Conservation (phyloP, 1,140 invertebrate genomes). For the Pemphigus obesinymphae region DNA sequence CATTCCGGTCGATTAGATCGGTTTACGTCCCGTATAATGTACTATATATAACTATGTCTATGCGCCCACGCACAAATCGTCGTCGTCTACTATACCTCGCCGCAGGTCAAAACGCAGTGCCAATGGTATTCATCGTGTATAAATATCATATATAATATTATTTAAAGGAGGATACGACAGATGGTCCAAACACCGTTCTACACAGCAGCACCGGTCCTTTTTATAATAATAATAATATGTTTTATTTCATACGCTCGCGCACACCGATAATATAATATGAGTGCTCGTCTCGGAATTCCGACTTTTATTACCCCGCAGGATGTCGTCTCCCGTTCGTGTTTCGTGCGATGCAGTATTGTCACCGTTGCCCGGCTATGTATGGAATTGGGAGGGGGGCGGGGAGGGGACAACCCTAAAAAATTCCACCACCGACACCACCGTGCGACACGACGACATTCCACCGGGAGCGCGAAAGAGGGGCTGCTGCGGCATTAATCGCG, state of each 20-base stretch:
- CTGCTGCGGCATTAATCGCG: too few relatives aligned
- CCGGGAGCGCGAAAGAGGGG: too few relatives aligned
- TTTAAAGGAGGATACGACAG: not conserved
- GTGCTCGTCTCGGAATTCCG: not conserved
- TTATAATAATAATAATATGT: too few relatives aligned
- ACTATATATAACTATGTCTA: too few relatives aligned
- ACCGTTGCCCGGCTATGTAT: too few relatives aligned
- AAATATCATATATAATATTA: not conserved
- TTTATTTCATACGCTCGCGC: not conserved
- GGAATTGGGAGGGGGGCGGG: too few relatives aligned
- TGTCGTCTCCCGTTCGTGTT: not conserved
- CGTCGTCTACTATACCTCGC: too few relatives aligned
- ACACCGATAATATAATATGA: not conserved
- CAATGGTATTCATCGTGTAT: not conserved
- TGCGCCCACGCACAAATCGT: not conserved
- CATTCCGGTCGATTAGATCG: slow-evolving; percentile 8
- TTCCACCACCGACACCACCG: too few relatives aligned
- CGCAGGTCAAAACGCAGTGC: not conserved
- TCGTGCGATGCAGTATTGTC: not conserved
- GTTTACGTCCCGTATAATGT: too few relatives aligned
- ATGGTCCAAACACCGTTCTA: not conserved
- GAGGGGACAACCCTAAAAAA: too few relatives aligned
- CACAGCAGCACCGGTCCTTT: not conserved
- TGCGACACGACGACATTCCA: not conserved
- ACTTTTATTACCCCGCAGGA: slow-evolving; percentile 2